Evolutionary conservation across 1,140 invertebrate genomes (phyloP), one percentile per base, ranked within the genome.

Genomic region (Reticulitermes speratus): DNA sequence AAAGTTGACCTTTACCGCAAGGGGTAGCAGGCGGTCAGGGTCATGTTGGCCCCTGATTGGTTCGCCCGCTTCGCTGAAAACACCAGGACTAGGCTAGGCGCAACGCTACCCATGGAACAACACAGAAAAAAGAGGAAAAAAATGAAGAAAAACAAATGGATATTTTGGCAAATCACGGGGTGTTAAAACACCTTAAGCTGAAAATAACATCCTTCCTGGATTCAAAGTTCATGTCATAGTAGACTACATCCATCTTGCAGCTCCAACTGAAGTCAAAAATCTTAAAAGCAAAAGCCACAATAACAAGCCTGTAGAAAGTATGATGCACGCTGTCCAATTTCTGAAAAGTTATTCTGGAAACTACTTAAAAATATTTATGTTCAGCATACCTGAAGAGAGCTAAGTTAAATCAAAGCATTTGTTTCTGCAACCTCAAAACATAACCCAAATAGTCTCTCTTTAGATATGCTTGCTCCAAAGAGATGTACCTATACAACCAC

Each of bases 101-200:
- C 86, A 86, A 87, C 85, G 86, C 87, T 87, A 86, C 87, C 87
- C 87, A 86, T 87, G 86, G 86, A 87, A 87, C 87, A 86, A 87
- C 87, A 87, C 87, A 87, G 87, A 87, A 87, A 86, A 87, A 87
- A 87, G 86, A 86, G 87, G 86, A 87, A 86, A 86, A 84, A 87
- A 87, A 87, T 86, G 84, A 87, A 87, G 85, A 86, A 87, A 84
- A 85, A 23, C 83, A 84, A 84, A 84, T 84, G 83, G 83, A 84
- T 52, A 84, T 84, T 45, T 84, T 52, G 52, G 45, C 83, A 84
- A 59, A 52, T 84, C 83, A 84, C 83, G 83, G 83, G 44, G 59
- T 52, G 82, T 84, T 84, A 52, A 84, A 84, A 45, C 21, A 84
- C n/a, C 38, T 30, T 52, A 84, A n/a, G 65, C 65, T 75, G 65